These are phyloP conservation scores for Tenthredo notha DNA, from an alignment of 2,888 invertebrate species.

Conservation along the genomic window DNA sequence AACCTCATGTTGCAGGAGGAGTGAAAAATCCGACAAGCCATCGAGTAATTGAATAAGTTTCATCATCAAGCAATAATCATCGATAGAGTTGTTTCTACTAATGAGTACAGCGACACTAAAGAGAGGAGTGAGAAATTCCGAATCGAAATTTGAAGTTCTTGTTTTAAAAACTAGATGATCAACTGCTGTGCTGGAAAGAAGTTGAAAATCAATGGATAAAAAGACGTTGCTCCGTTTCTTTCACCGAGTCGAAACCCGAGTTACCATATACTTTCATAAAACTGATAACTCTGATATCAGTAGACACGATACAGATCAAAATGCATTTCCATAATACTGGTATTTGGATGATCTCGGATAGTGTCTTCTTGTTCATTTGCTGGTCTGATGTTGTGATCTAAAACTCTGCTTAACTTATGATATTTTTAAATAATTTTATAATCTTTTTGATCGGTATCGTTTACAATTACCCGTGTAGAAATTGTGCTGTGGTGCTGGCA, in stretches of 20 bases:
- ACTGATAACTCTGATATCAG: too few species aligned
- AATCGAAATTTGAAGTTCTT: neutral
- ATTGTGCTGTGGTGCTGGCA: too few species aligned
- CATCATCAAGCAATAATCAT: neutral
- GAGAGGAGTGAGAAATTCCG: neutral
- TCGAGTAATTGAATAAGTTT: neutral
- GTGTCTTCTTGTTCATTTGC: neutral
- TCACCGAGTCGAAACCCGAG: too few species aligned
- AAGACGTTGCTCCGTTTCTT: neutral
- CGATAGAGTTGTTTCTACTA: neutral
- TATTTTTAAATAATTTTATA: neutral
- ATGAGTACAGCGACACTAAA: neutral
- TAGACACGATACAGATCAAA: too few species aligned
- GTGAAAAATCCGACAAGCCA: neutral
- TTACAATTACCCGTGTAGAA: too few species aligned
- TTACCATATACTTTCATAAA: too few species aligned
- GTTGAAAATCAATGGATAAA: neutral
- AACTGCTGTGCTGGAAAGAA: neutral
- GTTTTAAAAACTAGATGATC: too few species aligned
- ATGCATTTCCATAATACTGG: too few species aligned
- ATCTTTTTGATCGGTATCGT: neutral
- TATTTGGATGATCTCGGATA: too few species aligned
- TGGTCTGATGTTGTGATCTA: neutral
- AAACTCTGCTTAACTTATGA: neutral
- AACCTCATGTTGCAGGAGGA: neutral